Evolutionary conservation across 2,888 invertebrate genomes (phyloP), one percentile per base, ranked within the genome.

Genomic region (Dasysyrphus tricinctus): DNA sequence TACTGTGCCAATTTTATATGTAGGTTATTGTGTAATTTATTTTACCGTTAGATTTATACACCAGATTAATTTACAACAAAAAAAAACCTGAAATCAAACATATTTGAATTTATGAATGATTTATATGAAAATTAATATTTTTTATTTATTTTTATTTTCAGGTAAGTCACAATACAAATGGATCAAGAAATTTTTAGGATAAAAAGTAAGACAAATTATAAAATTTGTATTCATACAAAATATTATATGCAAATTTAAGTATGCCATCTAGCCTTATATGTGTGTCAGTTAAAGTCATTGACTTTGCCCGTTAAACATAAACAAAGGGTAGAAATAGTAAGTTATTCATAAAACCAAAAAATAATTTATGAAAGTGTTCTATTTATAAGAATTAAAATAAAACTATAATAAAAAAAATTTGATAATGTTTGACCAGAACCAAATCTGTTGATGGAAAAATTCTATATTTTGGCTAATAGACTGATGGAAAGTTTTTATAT

Each of bases 11-110:
- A 65, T 32, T 56, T 59, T 32, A 65, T 65, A 49, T 42, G 54
- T 65, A 29, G 57, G 57, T 29, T 59, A 67, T 67, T 77, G 69
- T 57, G 37, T 37, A 77, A 77, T 49, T 59, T 29, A 2, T 19
- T 69, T 29, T 24, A 59, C 47, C 39, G 75, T 37, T 76, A 57
- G 47, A 69, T 65, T 32, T 29, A 44, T 34, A 37, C 57, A 24
- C n/a, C 37, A 37, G 34, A 57, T 32, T 51, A 49, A 49, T 11
- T 47, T 57, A 37, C 39, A 29, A 29, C 6, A 63, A 1, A 32
- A 63, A 44, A 24, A 59, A 14, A 29, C 12, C 16, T 74, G 37
- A 54, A 54, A 29, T 14, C 2, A 12, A 14, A n/a, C 29, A 9
- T 49, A 5, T 29, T n/a, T 1, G 9, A 42, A 56, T 65, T 12